phyloP scores from a whole-genome alignment of 2,888 invertebrate genomes.

The Melipona bicolor region DNA sequence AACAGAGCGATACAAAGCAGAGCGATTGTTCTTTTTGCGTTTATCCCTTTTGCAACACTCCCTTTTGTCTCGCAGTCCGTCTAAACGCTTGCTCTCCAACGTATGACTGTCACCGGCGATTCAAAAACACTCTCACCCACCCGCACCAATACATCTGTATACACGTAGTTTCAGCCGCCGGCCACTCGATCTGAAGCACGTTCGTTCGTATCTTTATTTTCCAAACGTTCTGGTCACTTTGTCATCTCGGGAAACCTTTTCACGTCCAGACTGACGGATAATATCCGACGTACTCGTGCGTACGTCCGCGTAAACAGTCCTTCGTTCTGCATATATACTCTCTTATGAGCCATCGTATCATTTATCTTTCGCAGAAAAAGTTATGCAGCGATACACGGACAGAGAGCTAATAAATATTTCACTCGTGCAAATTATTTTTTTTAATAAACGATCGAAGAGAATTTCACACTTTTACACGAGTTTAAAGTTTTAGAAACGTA shows the following conservation, averaged over 20 bases:
- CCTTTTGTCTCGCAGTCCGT: background rate
- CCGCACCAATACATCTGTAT: background rate
- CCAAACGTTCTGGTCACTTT: background rate
- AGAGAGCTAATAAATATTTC: background rate
- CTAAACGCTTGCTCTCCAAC: conserved; percentile 6
- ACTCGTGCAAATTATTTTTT: background rate
- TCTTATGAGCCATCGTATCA: background rate
- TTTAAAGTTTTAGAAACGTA: background rate
- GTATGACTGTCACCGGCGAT: conserved; percentile 13
- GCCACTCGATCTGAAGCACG: background rate
- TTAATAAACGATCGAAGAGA: background rate
- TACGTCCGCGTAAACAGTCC: background rate
- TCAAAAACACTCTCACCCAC: conserved; percentile 12
- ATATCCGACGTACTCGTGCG: background rate
- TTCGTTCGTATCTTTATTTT: conserved; percentile 12
- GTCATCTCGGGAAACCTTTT: background rate
- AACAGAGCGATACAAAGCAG: background rate
- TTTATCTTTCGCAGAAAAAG: background rate
- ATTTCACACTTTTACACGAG: background rate
- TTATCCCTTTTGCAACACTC: background rate
- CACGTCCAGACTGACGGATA: background rate
- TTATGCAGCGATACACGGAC: background rate
- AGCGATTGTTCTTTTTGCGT: conserved; percentile 1
- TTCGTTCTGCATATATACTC: background rate
- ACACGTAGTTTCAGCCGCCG: background rate